A percentile compares a stretch with the other conserved stretches of the same genome.
phyloP scores from a whole-genome alignment of 2,888 invertebrate species.

The Hydropsyche betteni region DNA sequence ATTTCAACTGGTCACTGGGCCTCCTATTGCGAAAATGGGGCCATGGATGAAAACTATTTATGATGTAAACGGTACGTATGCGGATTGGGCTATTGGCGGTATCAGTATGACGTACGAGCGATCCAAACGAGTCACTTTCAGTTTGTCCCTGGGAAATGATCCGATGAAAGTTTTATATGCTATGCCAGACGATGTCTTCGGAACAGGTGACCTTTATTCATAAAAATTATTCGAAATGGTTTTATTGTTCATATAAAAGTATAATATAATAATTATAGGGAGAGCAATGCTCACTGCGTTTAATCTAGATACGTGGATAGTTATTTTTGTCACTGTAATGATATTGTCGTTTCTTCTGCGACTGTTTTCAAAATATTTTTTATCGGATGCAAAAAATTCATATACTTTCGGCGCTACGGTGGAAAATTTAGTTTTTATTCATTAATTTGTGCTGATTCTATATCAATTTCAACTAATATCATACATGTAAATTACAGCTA shows the following conservation, averaged over 20 bases:
- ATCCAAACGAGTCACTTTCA: conserved; percentile 38
- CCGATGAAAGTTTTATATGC: conserved; percentile 45
- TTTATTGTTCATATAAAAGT: too few species aligned
- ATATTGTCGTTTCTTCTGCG: not conserved
- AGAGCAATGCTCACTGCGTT: not conserved
- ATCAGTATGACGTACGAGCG: conserved; percentile 45
- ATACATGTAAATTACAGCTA: not conserved
- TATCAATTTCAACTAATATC: not conserved
- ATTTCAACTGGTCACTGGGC: conserved; percentile 33
- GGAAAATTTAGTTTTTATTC: too few species aligned
- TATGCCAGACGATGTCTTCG: conserved; percentile 34
- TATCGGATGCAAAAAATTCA: not conserved
- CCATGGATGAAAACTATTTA: conserved; percentile 44
- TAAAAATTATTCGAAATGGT: too few species aligned
- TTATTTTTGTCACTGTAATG: conserved; percentile 7
- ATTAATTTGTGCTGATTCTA: not conserved
- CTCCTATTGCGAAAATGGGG: conserved; percentile 24
- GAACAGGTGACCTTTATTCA: conserved; percentile 31
- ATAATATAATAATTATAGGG: not conserved
- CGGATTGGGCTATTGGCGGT: conserved; percentile 48
- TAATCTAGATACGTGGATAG: conserved; percentile 30
- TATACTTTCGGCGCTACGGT: not conserved
- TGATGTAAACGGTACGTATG: conserved; percentile 38
- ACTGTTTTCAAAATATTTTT: not conserved
- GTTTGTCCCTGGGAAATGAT: conserved; percentile 40